Conservation (phyloP, 2,888 invertebrate genomes). For the Ectobius pallidus region DNA sequence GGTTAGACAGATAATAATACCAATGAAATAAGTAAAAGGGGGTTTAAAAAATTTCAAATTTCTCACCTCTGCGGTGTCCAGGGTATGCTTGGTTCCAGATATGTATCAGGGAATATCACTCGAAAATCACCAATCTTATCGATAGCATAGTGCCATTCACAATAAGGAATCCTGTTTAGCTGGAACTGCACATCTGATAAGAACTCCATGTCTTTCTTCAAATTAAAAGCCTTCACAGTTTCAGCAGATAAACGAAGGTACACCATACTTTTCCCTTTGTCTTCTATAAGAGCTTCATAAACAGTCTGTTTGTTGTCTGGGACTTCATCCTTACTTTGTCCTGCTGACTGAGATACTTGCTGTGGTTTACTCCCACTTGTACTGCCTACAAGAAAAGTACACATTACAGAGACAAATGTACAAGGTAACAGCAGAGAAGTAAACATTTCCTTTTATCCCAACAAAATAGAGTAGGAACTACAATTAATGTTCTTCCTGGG, state of each 20-base stretch:
- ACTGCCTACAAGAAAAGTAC: not conserved
- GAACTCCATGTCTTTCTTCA: constrained; percentile 68
- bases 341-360: not conserved
- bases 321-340: not conserved
- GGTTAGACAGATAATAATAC: too few species aligned
- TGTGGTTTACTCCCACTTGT: not conserved
- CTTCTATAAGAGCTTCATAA: constrained; percentile 78
- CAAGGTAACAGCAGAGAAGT: not conserved
- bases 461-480: too few species aligned
- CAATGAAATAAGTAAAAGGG: too few species aligned
- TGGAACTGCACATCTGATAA: constrained; percentile 80
- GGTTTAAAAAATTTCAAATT: too few species aligned
- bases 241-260: constrained; percentile 72
- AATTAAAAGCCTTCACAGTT: constrained; percentile 66
- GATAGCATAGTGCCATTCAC: constrained; percentile 84
- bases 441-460: not conserved
- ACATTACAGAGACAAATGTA: not conserved
- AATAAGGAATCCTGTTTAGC: constrained; percentile 77
- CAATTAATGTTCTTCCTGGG: too few species aligned
- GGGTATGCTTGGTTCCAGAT: constrained; percentile 67
- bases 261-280: constrained; percentile 79
- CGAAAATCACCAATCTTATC: constrained; percentile 74
- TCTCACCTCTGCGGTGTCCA: constrained; percentile 66
- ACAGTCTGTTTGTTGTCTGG: constrained; percentile 56
- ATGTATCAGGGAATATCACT: constrained; percentile 74